A percentile compares a stretch with the other conserved stretches of the same genome.
These are phyloP conservation scores for Lytechinus variegatus DNA, from an alignment of 35 echinoderm and acorn worm genomes.

Conservation along the genomic window DNA sequence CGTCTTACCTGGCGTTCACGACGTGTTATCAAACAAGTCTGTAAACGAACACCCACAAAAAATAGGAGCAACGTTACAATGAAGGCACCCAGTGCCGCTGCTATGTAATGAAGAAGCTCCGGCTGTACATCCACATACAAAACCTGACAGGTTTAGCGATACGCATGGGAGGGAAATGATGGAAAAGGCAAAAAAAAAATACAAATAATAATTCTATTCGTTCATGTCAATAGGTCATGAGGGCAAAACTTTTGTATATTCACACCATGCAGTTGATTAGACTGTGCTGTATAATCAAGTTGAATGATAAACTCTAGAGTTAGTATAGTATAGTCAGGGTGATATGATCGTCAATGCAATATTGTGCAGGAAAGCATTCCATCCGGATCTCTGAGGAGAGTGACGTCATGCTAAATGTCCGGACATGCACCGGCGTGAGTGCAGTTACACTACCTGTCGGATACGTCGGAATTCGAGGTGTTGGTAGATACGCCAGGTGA, in stretches of 20 bases:
- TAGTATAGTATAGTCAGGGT: neutral
- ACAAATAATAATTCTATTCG: neutral
- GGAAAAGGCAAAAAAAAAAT: neutral
- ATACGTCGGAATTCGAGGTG: constrained; percentile 39
- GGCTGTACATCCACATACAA: neutral
- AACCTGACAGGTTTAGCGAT: neutral
- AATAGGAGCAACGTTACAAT: constrained; percentile 47
- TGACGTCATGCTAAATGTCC: too few relatives aligned
- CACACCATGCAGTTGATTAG: neutral
- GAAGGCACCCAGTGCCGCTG: constrained; percentile 24
- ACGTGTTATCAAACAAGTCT: constrained; percentile 24
- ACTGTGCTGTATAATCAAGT: neutral
- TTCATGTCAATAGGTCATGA: neutral
- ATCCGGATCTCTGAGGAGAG: neutral
- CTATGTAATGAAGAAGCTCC: constrained; percentile 38
- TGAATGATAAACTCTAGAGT: neutral
- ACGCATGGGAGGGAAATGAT: neutral
- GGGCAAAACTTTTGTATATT: neutral
- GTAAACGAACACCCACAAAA: constrained; percentile 37
- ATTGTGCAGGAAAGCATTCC: neutral
- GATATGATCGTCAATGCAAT: neutral
- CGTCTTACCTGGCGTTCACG: constrained; percentile 36
- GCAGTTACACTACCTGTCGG: constrained; percentile 44
- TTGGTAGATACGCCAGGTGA: constrained; percentile 64
- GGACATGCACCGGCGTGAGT: neutral